Evolutionary conservation across 2,888 invertebrate species (phyloP).

Genomic region (Lymantria dispar): DNA sequence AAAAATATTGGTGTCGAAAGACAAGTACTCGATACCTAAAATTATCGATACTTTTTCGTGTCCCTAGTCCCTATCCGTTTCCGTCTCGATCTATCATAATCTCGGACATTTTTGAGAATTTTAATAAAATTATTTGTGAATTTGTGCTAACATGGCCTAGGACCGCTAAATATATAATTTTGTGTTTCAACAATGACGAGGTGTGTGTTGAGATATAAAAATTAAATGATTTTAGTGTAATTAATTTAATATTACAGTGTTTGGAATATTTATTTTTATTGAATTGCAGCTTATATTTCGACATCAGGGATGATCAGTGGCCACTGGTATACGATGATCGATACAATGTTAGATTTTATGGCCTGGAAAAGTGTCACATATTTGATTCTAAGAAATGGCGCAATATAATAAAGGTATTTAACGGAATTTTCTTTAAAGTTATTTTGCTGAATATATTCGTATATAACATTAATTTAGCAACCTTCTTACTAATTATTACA

Average conservation of each 20-base stretch:
- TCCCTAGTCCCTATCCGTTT: too few relatives aligned
- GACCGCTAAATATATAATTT: too few relatives aligned
- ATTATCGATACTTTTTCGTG: too few relatives aligned
- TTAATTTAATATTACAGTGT: neutral
- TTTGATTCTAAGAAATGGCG: constrained; percentile 95
- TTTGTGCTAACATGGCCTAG: too few relatives aligned
- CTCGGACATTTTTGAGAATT: too few relatives aligned
- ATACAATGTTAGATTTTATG: constrained; percentile 91
- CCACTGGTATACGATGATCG: constrained; percentile 90
- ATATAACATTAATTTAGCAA: too few relatives aligned
- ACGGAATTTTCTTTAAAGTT: neutral
- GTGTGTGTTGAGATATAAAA: constrained; percentile 17
- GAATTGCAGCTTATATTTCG: constrained; percentile 72
- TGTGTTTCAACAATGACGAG: constrained; percentile 33
- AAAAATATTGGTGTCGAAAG: too few relatives aligned
- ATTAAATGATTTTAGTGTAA: neutral
- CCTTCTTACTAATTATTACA: too few relatives aligned
- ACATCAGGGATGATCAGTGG: constrained; percentile 83
- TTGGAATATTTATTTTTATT: constrained; percentile 1
- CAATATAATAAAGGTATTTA: constrained; percentile 85
- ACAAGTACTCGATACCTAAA: too few relatives aligned
- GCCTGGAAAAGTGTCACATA: constrained; percentile 92
- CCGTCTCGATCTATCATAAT: too few relatives aligned
- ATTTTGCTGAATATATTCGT: neutral
- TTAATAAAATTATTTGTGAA: too few relatives aligned